Evolutionary conservation across 2,888 invertebrate genomes (phyloP).

Genomic region (Leucoptera coffeella): DNA sequence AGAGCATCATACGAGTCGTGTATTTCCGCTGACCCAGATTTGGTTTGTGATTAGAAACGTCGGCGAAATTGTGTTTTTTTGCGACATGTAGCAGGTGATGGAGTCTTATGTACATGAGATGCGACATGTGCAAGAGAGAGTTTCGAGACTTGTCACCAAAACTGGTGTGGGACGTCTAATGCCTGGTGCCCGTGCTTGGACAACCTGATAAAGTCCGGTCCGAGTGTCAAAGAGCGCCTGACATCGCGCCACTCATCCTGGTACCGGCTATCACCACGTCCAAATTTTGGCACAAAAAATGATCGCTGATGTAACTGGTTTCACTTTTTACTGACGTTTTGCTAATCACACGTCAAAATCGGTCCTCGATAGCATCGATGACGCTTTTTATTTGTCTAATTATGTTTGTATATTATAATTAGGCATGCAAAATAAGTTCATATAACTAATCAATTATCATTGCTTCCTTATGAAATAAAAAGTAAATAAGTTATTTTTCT

Average conservation of each 20-base stretch:
- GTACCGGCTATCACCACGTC: conserved; percentile 13
- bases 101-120: conserved; percentile 28
- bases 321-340: conserved; percentile 2
- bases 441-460: too few relatives aligned
- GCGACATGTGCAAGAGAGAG: conserved; percentile 48
- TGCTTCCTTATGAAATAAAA: too few relatives aligned
- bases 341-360: conserved; percentile 1
- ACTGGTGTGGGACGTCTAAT: conserved; percentile 31
- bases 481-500: too few relatives aligned
- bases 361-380: too few relatives aligned
- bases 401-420: too few relatives aligned
- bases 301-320: conserved; percentile 3
- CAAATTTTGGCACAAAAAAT: conserved; percentile 2
- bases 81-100: conserved; percentile 36
- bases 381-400: too few relatives aligned
- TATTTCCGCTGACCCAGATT: conserved; percentile 48
- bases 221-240: conserved; percentile 27
- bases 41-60: conserved; percentile 43
- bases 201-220: conserved; percentile 34
- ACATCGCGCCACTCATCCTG: conserved; percentile 27
- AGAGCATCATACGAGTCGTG: conserved; percentile 33
- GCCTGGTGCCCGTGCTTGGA: conserved; percentile 28
- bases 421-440: too few relatives aligned
- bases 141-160: conserved; percentile 44
- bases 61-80: conserved; percentile 43